Percentiles rank a stretch among this genome's conserved stretches.
Conservation (phyloP, 2,113 vertebrate species). For the Trichechus manatus region DNA sequence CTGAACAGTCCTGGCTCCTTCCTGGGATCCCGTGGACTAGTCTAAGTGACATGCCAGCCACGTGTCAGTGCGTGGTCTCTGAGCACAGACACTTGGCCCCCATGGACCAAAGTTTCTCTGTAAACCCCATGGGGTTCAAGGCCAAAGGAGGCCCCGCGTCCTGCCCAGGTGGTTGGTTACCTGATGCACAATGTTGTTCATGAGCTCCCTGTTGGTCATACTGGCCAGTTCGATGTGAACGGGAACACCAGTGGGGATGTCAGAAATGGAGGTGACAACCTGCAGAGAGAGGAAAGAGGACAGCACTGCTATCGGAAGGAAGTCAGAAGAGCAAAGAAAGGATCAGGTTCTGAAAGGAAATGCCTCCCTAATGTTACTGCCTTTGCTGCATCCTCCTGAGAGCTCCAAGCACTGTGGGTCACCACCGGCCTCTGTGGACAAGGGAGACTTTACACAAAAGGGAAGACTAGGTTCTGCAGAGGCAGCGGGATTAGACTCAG, state of each 20-base stretch:
- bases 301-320: not conserved
- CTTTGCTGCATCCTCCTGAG: not conserved
- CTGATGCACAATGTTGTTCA: slow-evolving; percentile 96
- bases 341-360: not conserved
- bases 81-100: not conserved
- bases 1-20: not conserved
- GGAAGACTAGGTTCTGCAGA: not conserved
- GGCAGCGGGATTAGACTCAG: not conserved
- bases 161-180: slow-evolving; percentile 86
- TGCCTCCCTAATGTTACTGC: not conserved
- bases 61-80: not conserved
- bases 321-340: not conserved
- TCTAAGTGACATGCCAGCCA: not conserved
- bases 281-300: slow-evolving; percentile 74
- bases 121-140: not conserved
- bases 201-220: slow-evolving; percentile 96
- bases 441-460: not conserved
- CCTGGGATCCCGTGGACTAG: not conserved
- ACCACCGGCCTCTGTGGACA: not conserved
- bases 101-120: not conserved
- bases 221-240: slow-evolving; percentile 98
- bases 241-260: slow-evolving; percentile 92
- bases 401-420: not conserved
- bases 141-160: not conserved
- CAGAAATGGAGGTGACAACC: slow-evolving; percentile 93